phyloP scores from a whole-genome alignment of 2,888 invertebrate species.

The Melolontha melolontha region DNA sequence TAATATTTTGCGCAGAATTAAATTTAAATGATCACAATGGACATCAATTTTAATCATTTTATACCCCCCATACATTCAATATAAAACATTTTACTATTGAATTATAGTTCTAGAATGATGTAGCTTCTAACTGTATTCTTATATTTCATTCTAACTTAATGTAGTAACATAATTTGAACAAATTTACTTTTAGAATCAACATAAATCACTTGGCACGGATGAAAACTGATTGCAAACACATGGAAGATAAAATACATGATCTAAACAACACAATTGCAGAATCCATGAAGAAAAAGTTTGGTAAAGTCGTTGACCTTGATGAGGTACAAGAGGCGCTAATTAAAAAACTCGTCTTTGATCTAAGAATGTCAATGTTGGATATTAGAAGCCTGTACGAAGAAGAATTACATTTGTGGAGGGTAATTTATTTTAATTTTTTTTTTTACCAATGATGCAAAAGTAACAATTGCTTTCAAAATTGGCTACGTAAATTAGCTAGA shows the following conservation, averaged over 20 bases:
- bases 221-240: slow-evolving; percentile 76
- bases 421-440: slow-evolving; percentile 46
- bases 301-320: slow-evolving; percentile 67
- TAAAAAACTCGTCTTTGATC: slow-evolving; percentile 68
- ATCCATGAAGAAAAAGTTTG: slow-evolving; percentile 71
- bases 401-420: slow-evolving; percentile 64
- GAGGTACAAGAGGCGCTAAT: slow-evolving; percentile 72
- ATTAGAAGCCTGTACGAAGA: slow-evolving; percentile 65
- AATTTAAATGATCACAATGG: too few relatives aligned
- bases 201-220: slow-evolving; percentile 77
- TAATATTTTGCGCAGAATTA: too few relatives aligned
- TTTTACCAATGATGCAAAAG: too few relatives aligned
- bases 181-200: slow-evolving; percentile 68
- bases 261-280: slow-evolving; percentile 69
- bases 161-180: background rate
- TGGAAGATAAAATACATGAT: slow-evolving; percentile 71
- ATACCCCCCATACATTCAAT: too few relatives aligned
- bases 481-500: too few relatives aligned
- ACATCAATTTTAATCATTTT: too few relatives aligned
- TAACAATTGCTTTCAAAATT: too few relatives aligned
- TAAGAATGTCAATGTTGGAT: slow-evolving; percentile 67
- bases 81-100: too few relatives aligned
- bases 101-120: too few relatives aligned
- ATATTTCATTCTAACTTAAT: background rate
- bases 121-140: background rate